A percentile compares a stretch with the other conserved stretches of the same genome.
Evolutionary conservation across 2,113 vertebrate species (phyloP).

Genomic region (Hemibagrus wyckioides): DNA sequence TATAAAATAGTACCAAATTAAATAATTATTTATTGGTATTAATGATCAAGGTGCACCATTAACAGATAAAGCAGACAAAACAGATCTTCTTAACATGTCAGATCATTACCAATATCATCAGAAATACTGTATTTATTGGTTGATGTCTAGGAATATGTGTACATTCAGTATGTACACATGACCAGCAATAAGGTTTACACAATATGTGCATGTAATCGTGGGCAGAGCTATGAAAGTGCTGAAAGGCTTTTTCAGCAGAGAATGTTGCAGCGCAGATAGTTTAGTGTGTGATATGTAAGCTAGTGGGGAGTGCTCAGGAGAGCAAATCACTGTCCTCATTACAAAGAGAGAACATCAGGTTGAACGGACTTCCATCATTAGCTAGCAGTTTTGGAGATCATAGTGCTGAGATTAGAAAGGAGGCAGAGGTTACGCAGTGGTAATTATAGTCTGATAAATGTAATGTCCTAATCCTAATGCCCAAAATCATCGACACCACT

Average conservation of each 20-base stretch:
- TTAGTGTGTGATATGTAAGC: slow-evolving; percentile 77
- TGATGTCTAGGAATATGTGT: not conserved
- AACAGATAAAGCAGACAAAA: not conserved
- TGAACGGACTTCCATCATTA: slow-evolving; percentile 89
- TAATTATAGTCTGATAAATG: slow-evolving; percentile 86
- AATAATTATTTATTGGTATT: not conserved
- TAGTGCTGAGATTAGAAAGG: slow-evolving; percentile 81
- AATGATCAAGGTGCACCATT: not conserved
- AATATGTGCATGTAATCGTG: not conserved
- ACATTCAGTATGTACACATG: not conserved
- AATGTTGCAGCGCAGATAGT: slow-evolving; percentile 72
- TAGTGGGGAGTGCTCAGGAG: slow-evolving; percentile 74
- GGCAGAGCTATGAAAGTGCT: not conserved
- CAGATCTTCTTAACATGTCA: not conserved
- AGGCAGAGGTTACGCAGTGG: slow-evolving; percentile 80
- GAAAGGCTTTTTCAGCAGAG: slow-evolving; percentile 23
- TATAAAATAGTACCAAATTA: not conserved
- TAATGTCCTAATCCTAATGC: slow-evolving; percentile 43
- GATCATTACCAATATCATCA: not conserved
- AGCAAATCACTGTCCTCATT: slow-evolving; percentile 82
- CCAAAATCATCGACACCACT: slow-evolving; percentile 35
- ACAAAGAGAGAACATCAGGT: slow-evolving; percentile 83
- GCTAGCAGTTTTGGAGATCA: slow-evolving; percentile 83
- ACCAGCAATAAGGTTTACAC: not conserved
- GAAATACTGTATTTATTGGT: not conserved